These are phyloP conservation scores for Chelonus formosanus DNA, from an alignment of 2,888 invertebrate genomes.

Conservation along the genomic window DNA sequence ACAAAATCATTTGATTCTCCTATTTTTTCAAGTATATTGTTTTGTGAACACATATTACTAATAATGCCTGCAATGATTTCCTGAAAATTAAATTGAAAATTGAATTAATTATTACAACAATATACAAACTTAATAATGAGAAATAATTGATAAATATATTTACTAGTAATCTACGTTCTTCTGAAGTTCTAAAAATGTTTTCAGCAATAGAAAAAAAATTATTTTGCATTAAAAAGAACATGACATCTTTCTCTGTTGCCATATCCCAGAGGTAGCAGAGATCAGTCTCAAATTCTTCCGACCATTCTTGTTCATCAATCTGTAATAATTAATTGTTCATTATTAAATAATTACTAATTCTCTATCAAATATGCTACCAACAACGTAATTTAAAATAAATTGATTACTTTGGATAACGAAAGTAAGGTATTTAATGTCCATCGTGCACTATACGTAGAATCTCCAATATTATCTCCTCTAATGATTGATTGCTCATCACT, in stretches of 20 bases:
- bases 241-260: conserved; percentile 82
- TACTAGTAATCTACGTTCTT: conserved; percentile 72
- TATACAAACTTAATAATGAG: not conserved
- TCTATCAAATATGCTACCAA: no score
- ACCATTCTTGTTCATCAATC: conserved; percentile 68
- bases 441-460: conserved; percentile 77
- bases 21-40: conserved; percentile 70
- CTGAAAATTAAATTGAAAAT: conserved; percentile 54
- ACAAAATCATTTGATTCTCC: conserved; percentile 70
- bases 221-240: conserved; percentile 74
- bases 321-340: conserved; percentile 36
- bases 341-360: conserved; percentile 1
- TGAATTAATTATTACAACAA: not conserved
- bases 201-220: conserved; percentile 74
- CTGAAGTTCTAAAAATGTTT: conserved; percentile 69
- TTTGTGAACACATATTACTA: conserved; percentile 81
- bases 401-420: conserved; percentile 52
- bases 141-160: conserved; percentile 17
- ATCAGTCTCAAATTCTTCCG: conserved; percentile 75
- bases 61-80: conserved; percentile 87
- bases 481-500: conserved; percentile 66
- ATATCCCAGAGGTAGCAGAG: conserved; percentile 86
- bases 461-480: conserved; percentile 81
- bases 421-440: conserved; percentile 57
- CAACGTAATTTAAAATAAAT: not conserved